Evolutionary conservation across 2,113 vertebrate genomes (phyloP).

Genomic region (Phalacrocorax pelagicus): DNA sequence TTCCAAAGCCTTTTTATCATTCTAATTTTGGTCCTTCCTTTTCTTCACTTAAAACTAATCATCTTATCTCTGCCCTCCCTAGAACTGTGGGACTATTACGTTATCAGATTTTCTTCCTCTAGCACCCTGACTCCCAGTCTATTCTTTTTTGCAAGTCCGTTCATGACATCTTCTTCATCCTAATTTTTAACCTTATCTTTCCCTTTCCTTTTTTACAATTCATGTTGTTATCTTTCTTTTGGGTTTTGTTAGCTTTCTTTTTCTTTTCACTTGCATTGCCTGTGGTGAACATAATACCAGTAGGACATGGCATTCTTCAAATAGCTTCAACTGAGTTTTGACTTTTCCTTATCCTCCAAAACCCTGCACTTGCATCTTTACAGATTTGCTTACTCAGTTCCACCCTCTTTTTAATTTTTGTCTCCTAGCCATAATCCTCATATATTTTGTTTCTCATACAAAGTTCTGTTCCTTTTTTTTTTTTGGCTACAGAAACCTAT

Average conservation of each 20-base stretch:
- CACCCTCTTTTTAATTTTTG: not conserved
- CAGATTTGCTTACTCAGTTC: not conserved
- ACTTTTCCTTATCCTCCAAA: not conserved
- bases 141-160: not conserved
- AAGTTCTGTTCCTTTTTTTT: not conserved
- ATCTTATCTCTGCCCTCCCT: not conserved
- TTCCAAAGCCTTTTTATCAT: not conserved
- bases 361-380: not conserved
- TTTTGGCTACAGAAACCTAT: not conserved
- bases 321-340: not conserved
- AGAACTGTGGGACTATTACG: not conserved
- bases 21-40: not conserved
- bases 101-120: not conserved
- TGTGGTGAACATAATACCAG: not conserved
- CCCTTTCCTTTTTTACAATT: not conserved
- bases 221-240: not conserved
- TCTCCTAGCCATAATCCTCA: not conserved
- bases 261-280: not conserved
- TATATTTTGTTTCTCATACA: not conserved
- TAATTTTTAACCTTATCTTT: conserved; percentile 32
- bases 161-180: not conserved
- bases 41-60: not conserved
- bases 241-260: not conserved
- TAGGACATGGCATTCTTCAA: not conserved
- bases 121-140: not conserved